Percentiles rank a stretch among this genome's conserved stretches.
These are phyloP conservation scores for Sebastolobus alascanus DNA, from an alignment of 2,797 vertebrate species.

Conservation along the genomic window DNA sequence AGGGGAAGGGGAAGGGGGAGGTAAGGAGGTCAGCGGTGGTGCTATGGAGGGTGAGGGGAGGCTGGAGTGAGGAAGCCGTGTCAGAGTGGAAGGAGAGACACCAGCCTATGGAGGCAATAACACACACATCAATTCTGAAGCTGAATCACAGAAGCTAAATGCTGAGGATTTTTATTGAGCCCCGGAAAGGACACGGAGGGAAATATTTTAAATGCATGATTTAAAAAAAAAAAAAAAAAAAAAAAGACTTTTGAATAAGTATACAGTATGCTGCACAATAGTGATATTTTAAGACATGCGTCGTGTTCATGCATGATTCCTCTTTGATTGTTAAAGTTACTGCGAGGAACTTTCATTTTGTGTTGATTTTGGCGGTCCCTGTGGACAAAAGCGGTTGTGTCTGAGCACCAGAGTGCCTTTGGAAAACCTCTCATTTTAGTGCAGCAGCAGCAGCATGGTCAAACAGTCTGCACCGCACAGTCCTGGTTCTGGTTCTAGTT, in stretches of 20 bases:
- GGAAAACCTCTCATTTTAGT: background rate
- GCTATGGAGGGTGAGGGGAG: constrained; percentile 36
- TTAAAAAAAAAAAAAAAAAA: background rate
- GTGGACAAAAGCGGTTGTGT: background rate
- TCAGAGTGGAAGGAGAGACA: constrained; percentile 54
- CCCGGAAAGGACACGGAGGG: constrained; percentile 43
- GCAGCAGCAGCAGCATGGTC: too few relatives aligned
- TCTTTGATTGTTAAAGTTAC: background rate
- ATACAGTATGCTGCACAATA: background rate
- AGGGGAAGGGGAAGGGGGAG: constrained; percentile 13
- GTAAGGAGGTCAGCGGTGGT: constrained; percentile 22
- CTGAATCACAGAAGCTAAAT: constrained; percentile 9
- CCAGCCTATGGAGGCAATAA: constrained; percentile 72
- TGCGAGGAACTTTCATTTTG: background rate
- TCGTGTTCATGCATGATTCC: too few relatives aligned
- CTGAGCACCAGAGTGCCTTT: background rate
- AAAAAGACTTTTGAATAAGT: too few relatives aligned
- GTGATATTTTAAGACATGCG: background rate
- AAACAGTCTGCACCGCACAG: too few relatives aligned
- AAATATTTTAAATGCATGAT: background rate
- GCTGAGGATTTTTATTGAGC: background rate
- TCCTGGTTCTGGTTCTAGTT: too few relatives aligned
- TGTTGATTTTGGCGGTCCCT: too few relatives aligned
- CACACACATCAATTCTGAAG: constrained; percentile 51
- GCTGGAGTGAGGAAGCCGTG: constrained; percentile 60